Evolutionary conservation across 2,113 vertebrate species (phyloP), one percentile per base, ranked within the genome.

Genomic region (Ranitomeya imitator): DNA sequence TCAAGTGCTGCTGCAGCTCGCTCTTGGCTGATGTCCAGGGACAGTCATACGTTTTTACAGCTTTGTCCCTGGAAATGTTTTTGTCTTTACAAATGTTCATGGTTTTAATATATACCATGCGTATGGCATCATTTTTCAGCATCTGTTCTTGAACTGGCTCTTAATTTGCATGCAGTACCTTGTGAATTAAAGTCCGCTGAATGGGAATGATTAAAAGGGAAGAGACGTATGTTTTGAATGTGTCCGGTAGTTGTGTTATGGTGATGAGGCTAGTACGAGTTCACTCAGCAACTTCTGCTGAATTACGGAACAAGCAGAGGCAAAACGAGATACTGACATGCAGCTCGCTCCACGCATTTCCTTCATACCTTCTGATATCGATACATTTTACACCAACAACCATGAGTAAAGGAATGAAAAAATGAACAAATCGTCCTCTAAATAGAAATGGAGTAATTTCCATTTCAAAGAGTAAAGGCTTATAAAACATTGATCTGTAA

Each of bases 71-170:
- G 77, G 77, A 79, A 51, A 55, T 57, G n/a, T 55, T 76, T 79
- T 79, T 79, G 77, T 57, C 77, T 79, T 21, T 57, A 79, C 51
- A 57, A 79, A 79, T n/a, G 52, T 79, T n/a, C 52, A 57, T 79
- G 77, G 57, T 57, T 79, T 55, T 79, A 79, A 79, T 79, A 79
- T 79, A 79, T 54, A 79, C 77, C 77, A 79, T 79, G 51, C 55
- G 77, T 26, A 55, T 13, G 14, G 51, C 51, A 54, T 79, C 19
- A 23, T 79, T 79, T 79, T 79, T 79, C 77, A 79, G 77, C 77
- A 79, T 79, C 77, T 79, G 52, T 79, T 79, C 18, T 55, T 79
- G n/a, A 79, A 57, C 51, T 13, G 77, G 52, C 31, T 79, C 51
- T 21, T 79, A 79, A 79, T 21, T n/a, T 54, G 77, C 77, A 79